Evolutionary conservation across 2,888 invertebrate genomes (phyloP).

Genomic region (Caenorhabditis panamensis): DNA sequence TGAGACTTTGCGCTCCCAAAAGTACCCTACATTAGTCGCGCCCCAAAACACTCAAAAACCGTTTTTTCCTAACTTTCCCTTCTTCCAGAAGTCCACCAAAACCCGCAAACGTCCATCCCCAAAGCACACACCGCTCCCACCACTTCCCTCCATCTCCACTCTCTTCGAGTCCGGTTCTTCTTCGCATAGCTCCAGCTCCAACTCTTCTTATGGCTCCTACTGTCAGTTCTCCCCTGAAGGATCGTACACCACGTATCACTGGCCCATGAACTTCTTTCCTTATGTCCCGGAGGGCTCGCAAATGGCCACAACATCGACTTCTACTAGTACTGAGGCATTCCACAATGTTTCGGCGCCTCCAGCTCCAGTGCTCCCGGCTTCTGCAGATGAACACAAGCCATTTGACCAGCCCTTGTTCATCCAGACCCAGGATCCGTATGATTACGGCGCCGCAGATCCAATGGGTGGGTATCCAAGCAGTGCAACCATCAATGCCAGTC

Average conservation of each 20-base stretch:
- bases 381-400: conserved; percentile 52
- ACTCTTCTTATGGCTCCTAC: conserved; percentile 52
- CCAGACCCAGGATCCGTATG: conserved; percentile 49
- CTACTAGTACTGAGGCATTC: too few relatives aligned
- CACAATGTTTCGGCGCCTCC: too few relatives aligned
- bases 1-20: too few relatives aligned
- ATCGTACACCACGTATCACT: conserved; percentile 52
- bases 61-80: too few relatives aligned
- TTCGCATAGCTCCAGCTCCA: conserved; percentile 44
- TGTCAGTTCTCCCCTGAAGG: conserved; percentile 63
- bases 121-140: conserved; percentile 29
- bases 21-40: too few relatives aligned
- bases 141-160: conserved; percentile 53
- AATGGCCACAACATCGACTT: too few relatives aligned
- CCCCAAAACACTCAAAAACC: too few relatives aligned
- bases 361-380: too few relatives aligned
- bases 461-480: conserved; percentile 47
- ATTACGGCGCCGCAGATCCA: conserved; percentile 18
- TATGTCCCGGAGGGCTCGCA: conserved; percentile 11
- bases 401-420: conserved; percentile 56
- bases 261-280: conserved; percentile 34
- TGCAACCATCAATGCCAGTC: conserved; percentile 46
- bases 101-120: conserved; percentile 42
- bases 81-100: conserved; percentile 43
- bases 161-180: conserved; percentile 49